Percentiles rank a stretch among this genome's conserved stretches.
These are phyloP conservation scores for Heliconius cydno DNA, from an alignment of 2,888 invertebrate genomes.

Conservation along the genomic window DNA sequence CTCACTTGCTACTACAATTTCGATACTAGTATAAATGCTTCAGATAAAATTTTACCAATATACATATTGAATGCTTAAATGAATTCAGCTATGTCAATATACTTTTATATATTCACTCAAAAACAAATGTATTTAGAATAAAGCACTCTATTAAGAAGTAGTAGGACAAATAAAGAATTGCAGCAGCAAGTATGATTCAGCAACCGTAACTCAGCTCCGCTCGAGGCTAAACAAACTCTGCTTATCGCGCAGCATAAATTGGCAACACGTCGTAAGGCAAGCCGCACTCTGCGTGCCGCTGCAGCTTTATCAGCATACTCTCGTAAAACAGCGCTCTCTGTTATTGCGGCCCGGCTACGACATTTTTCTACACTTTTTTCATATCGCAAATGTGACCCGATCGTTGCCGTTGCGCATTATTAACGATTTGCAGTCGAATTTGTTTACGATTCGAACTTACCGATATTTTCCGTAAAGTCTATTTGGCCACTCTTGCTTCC, in stretches of 20 bases:
- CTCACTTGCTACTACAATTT: slow-evolving; percentile 38
- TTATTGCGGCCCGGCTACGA: slow-evolving; percentile 75
- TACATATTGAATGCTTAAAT: neutral
- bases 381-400: slow-evolving; percentile 66
- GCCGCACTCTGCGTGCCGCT: slow-evolving; percentile 69
- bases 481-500: slow-evolving; percentile 67
- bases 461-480: slow-evolving; percentile 71
- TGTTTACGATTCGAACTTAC: slow-evolving; percentile 58
- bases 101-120: neutral
- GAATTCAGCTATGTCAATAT: neutral
- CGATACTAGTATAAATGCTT: slow-evolving; percentile 33
- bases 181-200: slow-evolving; percentile 62
- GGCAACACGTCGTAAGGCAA: slow-evolving; percentile 82
- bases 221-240: slow-evolving; percentile 78
- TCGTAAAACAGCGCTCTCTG: slow-evolving; percentile 78
- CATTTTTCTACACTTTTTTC: slow-evolving; percentile 76
- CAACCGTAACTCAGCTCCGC: slow-evolving; percentile 69
- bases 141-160: slow-evolving; percentile 33
- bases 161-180: slow-evolving; percentile 53
- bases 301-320: slow-evolving; percentile 76
- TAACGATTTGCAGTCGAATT: slow-evolving; percentile 61
- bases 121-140: slow-evolving; percentile 9
- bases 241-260: slow-evolving; percentile 82
- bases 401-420: slow-evolving; percentile 52
- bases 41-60: slow-evolving; percentile 28